Percentiles rank a stretch among this genome's conserved stretches.
These are phyloP conservation scores for Calosoma granatense DNA, from an alignment of 1,140 invertebrate species.

Conservation along the genomic window DNA sequence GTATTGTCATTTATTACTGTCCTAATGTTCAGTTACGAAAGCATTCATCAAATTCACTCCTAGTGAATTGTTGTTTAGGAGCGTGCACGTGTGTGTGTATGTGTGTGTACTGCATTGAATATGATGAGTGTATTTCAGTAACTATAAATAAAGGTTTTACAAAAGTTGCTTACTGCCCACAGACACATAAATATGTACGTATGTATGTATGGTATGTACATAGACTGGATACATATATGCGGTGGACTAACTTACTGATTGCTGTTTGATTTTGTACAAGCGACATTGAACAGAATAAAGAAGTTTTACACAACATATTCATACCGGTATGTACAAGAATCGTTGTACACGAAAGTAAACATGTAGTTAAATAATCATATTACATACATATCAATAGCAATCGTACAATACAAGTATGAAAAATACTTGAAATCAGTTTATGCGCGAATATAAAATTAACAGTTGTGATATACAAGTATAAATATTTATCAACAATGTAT, in stretches of 20 bases:
- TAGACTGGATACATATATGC: not conserved
- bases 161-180: not conserved
- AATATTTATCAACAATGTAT: not conserved
- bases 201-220: not conserved
- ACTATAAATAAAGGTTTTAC: not conserved
- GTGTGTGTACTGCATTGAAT: not conserved
- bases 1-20: not conserved
- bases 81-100: not conserved
- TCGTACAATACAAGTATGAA: not conserved
- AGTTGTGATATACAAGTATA: not conserved
- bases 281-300: not conserved
- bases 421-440: not conserved
- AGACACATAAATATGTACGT: not conserved
- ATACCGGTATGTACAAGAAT: not conserved
- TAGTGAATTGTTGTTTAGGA: not conserved
- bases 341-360: not conserved
- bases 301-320: not conserved
- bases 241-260: not conserved
- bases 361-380: not conserved
- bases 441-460: not conserved
- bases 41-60: not conserved
- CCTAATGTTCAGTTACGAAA: not conserved
- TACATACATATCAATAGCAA: not conserved
- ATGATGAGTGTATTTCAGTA: not conserved
- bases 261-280: too few relatives aligned